Base-by-base conservation (phyloP, 1,140 invertebrate genomes). In the Conus ventricosus region DNA sequence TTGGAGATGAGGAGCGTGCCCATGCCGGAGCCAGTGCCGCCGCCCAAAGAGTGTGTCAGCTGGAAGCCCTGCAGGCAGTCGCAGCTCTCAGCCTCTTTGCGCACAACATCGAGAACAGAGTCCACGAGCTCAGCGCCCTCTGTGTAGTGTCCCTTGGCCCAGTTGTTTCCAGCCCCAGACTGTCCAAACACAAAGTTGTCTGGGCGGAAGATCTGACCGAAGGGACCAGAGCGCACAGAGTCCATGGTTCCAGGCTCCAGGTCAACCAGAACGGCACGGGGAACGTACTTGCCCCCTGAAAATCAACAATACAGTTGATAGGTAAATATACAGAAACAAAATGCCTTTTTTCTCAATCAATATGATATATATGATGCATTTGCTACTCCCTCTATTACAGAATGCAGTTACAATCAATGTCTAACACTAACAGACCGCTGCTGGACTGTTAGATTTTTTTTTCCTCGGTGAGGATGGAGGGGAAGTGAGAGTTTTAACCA, bases 91-190 rank as follows among this genome's bases (percentile, higher is more conserved):
- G 97, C 97, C 95, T 98, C 98, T 94, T 98, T 98, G 60, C 97
- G 96, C 53, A 7, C 85, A 95, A 97, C 97, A 93, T 98, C 97
- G 53, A 98, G 94, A 4, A 97, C 97, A 71, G 96, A 96, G 93
- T 98, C 97, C 13, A 98, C 97, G 55, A 98, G 95, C 93, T 98
- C 98, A 13, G 98, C 98, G 13, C 98, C 98, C 95, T 99, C 98
- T 84, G 98, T 99, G 96, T 99, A 99, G 94, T 98, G 97, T 84
- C 98, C 98, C 95, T 98, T 98, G 60, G 98, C 98, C 97, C 98
- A 98, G 96, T 98, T 98, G 95, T 98, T 98, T 10, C 97, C 97
- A 60, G 96, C 96, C 93, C 97, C 97, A 23, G 97, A 93, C 89
- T 94, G 93, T 87, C 94, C 94, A 86, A 94, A 95, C 27, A 95